phyloP scores from a whole-genome alignment of 2,888 invertebrate species.

The Volucella bombylans region DNA sequence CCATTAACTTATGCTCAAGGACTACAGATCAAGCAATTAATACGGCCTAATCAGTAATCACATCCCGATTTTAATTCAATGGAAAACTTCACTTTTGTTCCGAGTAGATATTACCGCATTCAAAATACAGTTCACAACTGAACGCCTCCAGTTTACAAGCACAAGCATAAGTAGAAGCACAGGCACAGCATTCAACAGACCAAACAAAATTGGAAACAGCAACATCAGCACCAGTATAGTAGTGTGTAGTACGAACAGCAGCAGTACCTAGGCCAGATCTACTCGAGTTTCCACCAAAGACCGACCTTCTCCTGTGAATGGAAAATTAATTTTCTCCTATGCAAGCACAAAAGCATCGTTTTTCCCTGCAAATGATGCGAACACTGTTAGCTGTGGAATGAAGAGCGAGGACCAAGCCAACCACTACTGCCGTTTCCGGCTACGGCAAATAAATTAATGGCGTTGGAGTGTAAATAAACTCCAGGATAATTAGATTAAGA shows the following conservation, averaged over 20 bases:
- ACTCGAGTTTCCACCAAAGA: too few relatives aligned
- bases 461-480: slow-evolving; percentile 73
- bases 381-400: not conserved
- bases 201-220: slow-evolving; percentile 60
- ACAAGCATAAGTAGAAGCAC: slow-evolving; percentile 41
- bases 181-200: slow-evolving; percentile 61
- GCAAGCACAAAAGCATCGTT: slow-evolving; percentile 57
- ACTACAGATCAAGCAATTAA: slow-evolving; percentile 18
- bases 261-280: too few relatives aligned
- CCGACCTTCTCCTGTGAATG: slow-evolving; percentile 46
- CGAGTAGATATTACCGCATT: slow-evolving; percentile 48
- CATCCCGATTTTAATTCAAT: slow-evolving; percentile 34
- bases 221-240: slow-evolving; percentile 31
- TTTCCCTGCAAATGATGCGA: slow-evolving; percentile 56
- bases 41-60: slow-evolving; percentile 45
- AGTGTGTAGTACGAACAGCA: not conserved
- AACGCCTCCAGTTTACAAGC: slow-evolving; percentile 66
- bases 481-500: slow-evolving; percentile 72
- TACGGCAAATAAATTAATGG: slow-evolving; percentile 66
- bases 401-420: slow-evolving; percentile 39
- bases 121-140: slow-evolving; percentile 64
- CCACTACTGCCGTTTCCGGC: slow-evolving; percentile 33
- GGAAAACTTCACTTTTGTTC: slow-evolving; percentile 43
- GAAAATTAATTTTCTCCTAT: slow-evolving; percentile 69
- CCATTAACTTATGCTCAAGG: slow-evolving; percentile 4